Base-by-base conservation (phyloP, 2,113 vertebrate species). In the Electrona antarctica region DNA sequence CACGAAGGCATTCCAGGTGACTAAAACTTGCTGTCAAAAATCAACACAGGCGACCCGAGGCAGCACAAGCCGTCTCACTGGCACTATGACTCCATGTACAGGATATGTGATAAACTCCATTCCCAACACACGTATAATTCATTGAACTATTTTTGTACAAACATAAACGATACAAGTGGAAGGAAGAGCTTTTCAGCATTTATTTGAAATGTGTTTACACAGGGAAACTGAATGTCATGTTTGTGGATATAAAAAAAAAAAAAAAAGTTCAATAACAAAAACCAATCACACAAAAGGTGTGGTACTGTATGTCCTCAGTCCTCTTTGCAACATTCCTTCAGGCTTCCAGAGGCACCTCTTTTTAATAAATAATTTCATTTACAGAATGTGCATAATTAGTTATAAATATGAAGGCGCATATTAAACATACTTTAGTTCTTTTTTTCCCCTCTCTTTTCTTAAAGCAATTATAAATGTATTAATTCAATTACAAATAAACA, bases 171-270 rank as follows among this genome's bases (percentile, higher is more conserved):
- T 9, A 47, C 7, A 48, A 60, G 7, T 13, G 46, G 0, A 64
- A 0, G 71, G 4, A 65, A 41, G 0, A 49, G 13, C 3, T 73
- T 88, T 89, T 65, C 14, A 73, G 33, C 60, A 91, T 91, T 92
- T 90, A 92, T 91, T 94, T 93, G 90, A 94, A 94, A 92, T 92
- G 92, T 93, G 64, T 91, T 90, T 90, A 92, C 85, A 92, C 83
- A 62, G 86, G 87, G 72, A 88, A 92, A 89, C 76, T 70, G 64
- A 90, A 92, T 88, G 79, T 90, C 87, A 91, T 92, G 91, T 90
- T 88, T 82, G 91, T 92, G 92, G 83, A 80, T 87, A 92, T 94
- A 92, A 92, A 94, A 94, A 92, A n/a, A n/a, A n/a, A n/a, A n/a
- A n/a, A n/a, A n/a, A 93, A 88, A 80, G 57, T 84, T 85, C 73